phyloP scores from a whole-genome alignment of 2,888 invertebrate genomes.

The Macroteleia sp. region DNA sequence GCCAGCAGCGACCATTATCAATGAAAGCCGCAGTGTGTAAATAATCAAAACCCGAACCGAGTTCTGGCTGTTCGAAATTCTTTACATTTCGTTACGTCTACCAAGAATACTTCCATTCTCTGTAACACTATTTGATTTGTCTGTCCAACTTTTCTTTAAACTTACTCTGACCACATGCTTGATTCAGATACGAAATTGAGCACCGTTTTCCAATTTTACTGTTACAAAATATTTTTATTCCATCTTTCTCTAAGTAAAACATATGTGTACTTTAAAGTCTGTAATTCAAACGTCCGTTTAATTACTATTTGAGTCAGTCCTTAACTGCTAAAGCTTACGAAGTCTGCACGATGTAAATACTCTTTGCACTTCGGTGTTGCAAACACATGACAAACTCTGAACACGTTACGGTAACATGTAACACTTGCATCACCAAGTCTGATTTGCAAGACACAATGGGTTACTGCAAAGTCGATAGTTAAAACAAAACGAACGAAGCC shows the following conservation, averaged over 20 bases:
- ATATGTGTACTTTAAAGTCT: too few species aligned
- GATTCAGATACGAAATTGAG: slow-evolving; percentile 39
- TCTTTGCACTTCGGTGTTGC: slow-evolving; percentile 3
- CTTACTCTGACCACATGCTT: slow-evolving; percentile 73
- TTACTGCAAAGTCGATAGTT: not conserved
- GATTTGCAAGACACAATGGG: not conserved
- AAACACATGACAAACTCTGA: not conserved
- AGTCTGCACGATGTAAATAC: slow-evolving; percentile 23
- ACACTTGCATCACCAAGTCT: slow-evolving; percentile 4
- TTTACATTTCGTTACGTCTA: not conserved
- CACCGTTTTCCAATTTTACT: not conserved
- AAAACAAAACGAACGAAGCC: too few species aligned
- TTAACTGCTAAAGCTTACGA: not conserved
- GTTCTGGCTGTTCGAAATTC: slow-evolving; percentile 16
- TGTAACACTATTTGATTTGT: slow-evolving; percentile 58
- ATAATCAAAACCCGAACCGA: slow-evolving; percentile 1
- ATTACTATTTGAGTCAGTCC: too few species aligned
- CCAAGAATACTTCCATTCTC: slow-evolving; percentile 8
- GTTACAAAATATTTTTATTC: too few species aligned
- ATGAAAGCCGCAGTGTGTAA: slow-evolving; percentile 73
- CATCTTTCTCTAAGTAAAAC: too few species aligned
- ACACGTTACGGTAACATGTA: not conserved
- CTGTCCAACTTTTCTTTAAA: slow-evolving; percentile 65
- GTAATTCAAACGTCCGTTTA: too few species aligned
- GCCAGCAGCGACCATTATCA: slow-evolving; percentile 84